phyloP scores from a whole-genome alignment of 2,888 invertebrate species.

The Lissonota sp. region DNA sequence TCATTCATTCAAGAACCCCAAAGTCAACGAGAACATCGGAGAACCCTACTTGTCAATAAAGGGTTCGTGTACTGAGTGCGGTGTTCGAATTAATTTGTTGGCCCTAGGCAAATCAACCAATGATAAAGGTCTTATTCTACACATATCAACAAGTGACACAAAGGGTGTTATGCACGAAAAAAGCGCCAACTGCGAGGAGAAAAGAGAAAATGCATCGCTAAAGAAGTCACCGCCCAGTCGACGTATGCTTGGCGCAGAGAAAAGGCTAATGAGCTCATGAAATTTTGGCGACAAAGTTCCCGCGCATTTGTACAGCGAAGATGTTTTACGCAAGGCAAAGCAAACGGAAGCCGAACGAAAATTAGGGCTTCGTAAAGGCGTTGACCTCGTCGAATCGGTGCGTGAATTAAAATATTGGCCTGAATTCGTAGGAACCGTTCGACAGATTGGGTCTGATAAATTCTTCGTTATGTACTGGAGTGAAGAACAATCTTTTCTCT shows the following conservation, averaged over 20 bases:
- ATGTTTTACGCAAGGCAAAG: constrained; percentile 53
- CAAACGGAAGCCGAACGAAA: constrained; percentile 48
- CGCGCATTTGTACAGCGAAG: constrained; percentile 43
- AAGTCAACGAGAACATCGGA: constrained; percentile 24
- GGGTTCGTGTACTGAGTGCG: constrained; percentile 40
- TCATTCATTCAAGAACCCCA: constrained; percentile 31
- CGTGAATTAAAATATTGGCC: constrained; percentile 35
- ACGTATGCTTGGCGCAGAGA: constrained; percentile 53
- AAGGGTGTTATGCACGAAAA: constrained; percentile 27
- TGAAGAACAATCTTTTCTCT: constrained; percentile 34
- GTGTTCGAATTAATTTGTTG: background rate
- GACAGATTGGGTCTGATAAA: constrained; percentile 37
- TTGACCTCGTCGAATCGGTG: constrained; percentile 23
- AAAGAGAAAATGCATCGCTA: constrained; percentile 9
- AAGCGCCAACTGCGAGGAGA: constrained; percentile 25
- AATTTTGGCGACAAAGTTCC: constrained; percentile 54
- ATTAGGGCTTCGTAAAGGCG: constrained; percentile 15
- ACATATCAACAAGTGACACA: constrained; percentile 41
- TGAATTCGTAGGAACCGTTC: constrained; percentile 34
- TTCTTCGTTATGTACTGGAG: constrained; percentile 56
- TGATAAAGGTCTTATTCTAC: constrained; percentile 1
- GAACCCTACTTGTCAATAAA: constrained; percentile 11
- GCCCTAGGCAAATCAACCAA: background rate
- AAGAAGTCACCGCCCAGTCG: constrained; percentile 40
- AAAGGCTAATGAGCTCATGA: constrained; percentile 56